phyloP scores from a whole-genome alignment of 2,888 invertebrate genomes.

The Andrena minutula region DNA sequence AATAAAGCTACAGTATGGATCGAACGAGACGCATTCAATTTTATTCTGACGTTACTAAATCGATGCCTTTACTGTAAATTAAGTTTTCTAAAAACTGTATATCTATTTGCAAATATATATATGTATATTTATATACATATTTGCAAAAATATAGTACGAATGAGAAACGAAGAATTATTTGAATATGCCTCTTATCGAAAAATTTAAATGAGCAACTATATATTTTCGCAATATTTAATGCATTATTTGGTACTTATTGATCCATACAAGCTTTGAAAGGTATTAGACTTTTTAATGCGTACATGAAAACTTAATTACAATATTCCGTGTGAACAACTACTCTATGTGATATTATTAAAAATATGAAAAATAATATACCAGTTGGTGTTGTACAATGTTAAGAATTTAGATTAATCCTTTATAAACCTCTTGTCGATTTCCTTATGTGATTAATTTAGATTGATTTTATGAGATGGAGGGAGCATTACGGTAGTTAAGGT shows the following conservation, averaged over 20 bases:
- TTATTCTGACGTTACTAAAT: slow-evolving; percentile 1
- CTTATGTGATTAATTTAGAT: slow-evolving; percentile 43
- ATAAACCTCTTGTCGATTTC: slow-evolving; percentile 37
- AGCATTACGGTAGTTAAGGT: slow-evolving; percentile 37
- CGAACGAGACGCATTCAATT: slow-evolving; percentile 1
- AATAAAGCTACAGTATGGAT: slow-evolving; percentile 38
- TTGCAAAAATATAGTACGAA: not conserved
- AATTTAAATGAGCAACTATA: not conserved
- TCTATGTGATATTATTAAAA: slow-evolving; percentile 61
- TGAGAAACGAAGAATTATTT: not conserved
- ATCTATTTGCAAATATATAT: not conserved
- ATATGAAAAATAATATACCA: slow-evolving; percentile 55
- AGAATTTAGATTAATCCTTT: slow-evolving; percentile 52
- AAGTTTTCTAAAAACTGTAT: slow-evolving; percentile 2
- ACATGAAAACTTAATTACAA: slow-evolving; percentile 39
- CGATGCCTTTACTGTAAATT: slow-evolving; percentile 8
- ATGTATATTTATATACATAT: not conserved
- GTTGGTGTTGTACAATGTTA: slow-evolving; percentile 52
- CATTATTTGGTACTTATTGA: slow-evolving; percentile 27
- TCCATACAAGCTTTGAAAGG: slow-evolving; percentile 40
- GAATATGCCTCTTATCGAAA: slow-evolving; percentile 13
- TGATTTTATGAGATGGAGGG: slow-evolving; percentile 29
- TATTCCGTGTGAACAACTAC: slow-evolving; percentile 59
- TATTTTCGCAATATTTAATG: not conserved
- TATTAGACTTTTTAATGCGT: slow-evolving; percentile 49